Evolutionary conservation across 2,797 vertebrate genomes (phyloP).

Genomic region (Catamblyrhynchus diadema): DNA sequence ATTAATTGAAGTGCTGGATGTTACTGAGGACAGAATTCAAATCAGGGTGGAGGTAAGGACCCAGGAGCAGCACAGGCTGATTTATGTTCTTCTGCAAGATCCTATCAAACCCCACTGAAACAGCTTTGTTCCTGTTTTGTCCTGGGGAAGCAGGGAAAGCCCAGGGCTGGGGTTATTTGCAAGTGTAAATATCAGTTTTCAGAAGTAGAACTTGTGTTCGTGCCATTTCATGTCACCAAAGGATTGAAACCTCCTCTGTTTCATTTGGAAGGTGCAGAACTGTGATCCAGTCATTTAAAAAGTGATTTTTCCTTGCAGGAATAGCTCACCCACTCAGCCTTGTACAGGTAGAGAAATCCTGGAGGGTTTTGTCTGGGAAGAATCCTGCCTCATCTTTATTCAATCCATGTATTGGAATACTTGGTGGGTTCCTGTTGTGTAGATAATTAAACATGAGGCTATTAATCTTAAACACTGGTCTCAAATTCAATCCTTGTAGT

Average conservation of each 20-base stretch:
- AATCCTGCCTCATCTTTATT: background rate
- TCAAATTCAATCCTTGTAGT: background rate
- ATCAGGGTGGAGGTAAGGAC: conserved; percentile 75
- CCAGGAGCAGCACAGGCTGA: background rate
- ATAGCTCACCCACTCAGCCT: background rate
- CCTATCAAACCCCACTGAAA: background rate
- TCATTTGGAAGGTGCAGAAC: background rate
- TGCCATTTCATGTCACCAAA: background rate
- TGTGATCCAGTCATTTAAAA: rapidly evolving
- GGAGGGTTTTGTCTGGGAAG: background rate
- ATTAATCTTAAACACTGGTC: background rate
- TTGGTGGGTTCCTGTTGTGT: background rate
- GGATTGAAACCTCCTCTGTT: background rate
- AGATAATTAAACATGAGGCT: background rate
- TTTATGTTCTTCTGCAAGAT: background rate
- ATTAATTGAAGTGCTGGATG: conserved; percentile 73
- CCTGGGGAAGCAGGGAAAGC: background rate
- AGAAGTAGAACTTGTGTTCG: background rate
- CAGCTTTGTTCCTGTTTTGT: background rate
- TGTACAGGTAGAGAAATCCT: background rate
- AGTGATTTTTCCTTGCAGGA: background rate
- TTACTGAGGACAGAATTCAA: conserved; percentile 68
- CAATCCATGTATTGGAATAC: background rate
- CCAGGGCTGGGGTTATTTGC: background rate
- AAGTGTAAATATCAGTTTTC: background rate